Evolutionary conservation across 2,113 vertebrate genomes (phyloP).

Genomic region (Brachyhypopomus gauderio): DNA sequence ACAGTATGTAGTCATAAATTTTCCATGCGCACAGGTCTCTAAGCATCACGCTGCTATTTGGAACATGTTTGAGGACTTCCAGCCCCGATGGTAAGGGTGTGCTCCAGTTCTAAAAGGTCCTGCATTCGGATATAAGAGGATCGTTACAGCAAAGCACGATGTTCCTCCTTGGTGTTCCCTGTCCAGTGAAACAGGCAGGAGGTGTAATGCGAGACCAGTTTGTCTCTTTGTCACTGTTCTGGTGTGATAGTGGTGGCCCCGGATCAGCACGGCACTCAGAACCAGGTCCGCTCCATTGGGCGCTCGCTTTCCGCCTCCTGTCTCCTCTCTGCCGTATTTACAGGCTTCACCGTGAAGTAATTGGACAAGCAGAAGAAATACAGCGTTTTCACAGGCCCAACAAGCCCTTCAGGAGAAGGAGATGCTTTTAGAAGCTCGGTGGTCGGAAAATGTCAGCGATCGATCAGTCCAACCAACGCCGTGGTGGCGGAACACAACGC

Average conservation of each 20-base stretch:
- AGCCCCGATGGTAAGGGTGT: slow-evolving; percentile 25
- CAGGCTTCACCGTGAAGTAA: slow-evolving; percentile 38
- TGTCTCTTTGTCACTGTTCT: no score
- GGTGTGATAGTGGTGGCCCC: background rate
- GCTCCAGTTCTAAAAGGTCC: slow-evolving; percentile 21
- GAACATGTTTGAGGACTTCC: slow-evolving; percentile 29
- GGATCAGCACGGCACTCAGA: slow-evolving; percentile 18
- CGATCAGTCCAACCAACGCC: slow-evolving; percentile 5
- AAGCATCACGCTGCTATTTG: slow-evolving; percentile 26
- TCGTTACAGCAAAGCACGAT: background rate
- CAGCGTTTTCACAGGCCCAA: background rate
- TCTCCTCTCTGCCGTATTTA: slow-evolving; percentile 39
- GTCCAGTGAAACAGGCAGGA: no score
- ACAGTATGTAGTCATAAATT: slow-evolving; percentile 29
- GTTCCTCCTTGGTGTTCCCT: background rate
- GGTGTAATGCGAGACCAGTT: slow-evolving; percentile 29
- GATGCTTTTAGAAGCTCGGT: background rate
- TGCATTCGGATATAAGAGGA: slow-evolving; percentile 10
- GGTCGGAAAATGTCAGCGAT: slow-evolving; percentile 36
- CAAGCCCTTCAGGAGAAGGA: background rate
- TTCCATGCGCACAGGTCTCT: slow-evolving; percentile 36
- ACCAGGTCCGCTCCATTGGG: background rate
- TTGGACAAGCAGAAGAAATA: slow-evolving; percentile 42
- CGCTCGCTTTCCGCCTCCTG: slow-evolving; percentile 38
- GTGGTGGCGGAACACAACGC: background rate